A percentile compares a stretch with the other conserved stretches of the same genome.
Conservation (phyloP, 2,113 vertebrate genomes). For the Channa argus region DNA sequence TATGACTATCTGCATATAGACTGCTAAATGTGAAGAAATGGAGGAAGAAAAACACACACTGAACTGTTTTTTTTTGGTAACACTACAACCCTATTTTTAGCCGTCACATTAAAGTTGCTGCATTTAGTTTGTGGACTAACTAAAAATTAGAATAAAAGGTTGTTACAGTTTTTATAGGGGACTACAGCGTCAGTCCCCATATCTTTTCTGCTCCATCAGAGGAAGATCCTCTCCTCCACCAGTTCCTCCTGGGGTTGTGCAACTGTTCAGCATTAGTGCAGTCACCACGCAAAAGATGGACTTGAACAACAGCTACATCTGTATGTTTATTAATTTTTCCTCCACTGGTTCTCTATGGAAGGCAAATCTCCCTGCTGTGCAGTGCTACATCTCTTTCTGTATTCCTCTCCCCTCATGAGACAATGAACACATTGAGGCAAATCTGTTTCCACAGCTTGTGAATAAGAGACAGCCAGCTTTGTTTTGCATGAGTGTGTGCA, state of each 20-base stretch:
- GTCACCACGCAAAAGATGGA: constrained; percentile 28
- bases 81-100: too few species aligned
- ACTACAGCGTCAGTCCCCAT: background rate
- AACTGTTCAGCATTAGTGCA: constrained; percentile 30
- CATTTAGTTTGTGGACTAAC: background rate
- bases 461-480: constrained; percentile 74
- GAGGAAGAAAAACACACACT: too few species aligned
- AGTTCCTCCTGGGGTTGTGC: constrained; percentile 37
- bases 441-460: constrained; percentile 71
- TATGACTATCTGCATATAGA: background rate
- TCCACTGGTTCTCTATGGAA: constrained; percentile 36
- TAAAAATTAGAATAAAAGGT: background rate
- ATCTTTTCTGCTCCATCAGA: constrained; percentile 12
- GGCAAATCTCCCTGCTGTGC: constrained; percentile 46
- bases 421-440: constrained; percentile 76
- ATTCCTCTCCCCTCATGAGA: constrained; percentile 60
- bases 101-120: background rate
- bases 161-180: background rate
- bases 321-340: constrained; percentile 38
- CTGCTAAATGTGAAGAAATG: background rate
- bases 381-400: constrained; percentile 55
- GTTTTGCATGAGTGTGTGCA: constrained; percentile 53
- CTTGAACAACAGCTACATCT: constrained; percentile 38
- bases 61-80: too few species aligned
- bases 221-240: constrained; percentile 8